These are phyloP conservation scores for Petrolisthes manimaculis DNA, from an alignment of 2,888 invertebrate species.

Conservation along the genomic window DNA sequence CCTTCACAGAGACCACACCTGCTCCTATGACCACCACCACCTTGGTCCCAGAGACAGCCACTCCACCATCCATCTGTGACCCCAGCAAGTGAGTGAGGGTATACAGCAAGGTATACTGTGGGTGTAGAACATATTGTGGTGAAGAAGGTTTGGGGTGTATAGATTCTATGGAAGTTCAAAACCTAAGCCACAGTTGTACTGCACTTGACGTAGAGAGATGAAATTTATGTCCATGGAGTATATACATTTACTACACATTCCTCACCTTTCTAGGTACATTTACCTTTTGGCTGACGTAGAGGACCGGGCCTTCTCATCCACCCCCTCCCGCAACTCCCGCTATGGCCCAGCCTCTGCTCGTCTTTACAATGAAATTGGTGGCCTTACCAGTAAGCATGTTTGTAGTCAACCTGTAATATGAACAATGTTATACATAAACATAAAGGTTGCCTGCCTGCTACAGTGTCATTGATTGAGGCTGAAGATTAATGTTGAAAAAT, in stretches of 20 bases:
- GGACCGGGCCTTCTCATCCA: slow-evolving; percentile 75
- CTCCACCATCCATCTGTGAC: slow-evolving; percentile 72
- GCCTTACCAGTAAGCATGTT: slow-evolving; percentile 36
- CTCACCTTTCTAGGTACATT: slow-evolving; percentile 42
- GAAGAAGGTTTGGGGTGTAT: no score
- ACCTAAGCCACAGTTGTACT: no score
- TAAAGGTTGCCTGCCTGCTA: no score
- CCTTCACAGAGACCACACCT: slow-evolving; percentile 54
- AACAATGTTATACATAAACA: no score
- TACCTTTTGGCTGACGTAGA: slow-evolving; percentile 70
- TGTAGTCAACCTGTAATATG: no score
- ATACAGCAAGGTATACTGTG: neutral
- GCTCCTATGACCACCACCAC: slow-evolving; percentile 68
- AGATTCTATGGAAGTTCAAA: no score
- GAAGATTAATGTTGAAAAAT: no score
- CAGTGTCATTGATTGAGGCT: no score
- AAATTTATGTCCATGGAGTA: no score
- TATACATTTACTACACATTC: no score
- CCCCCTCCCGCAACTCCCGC: slow-evolving; percentile 72
- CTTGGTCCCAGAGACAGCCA: slow-evolving; percentile 69
- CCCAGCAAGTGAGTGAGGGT: slow-evolving; percentile 69
- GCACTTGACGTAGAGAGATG: no score
- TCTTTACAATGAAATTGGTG: slow-evolving; percentile 68
- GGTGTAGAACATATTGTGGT: no score
- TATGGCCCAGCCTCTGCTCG: slow-evolving; percentile 75